Percentiles rank a stretch among this genome's conserved stretches.
These are phyloP conservation scores for Myopa tessellatipennis DNA, from an alignment of 2,888 invertebrate species.

Conservation along the genomic window DNA sequence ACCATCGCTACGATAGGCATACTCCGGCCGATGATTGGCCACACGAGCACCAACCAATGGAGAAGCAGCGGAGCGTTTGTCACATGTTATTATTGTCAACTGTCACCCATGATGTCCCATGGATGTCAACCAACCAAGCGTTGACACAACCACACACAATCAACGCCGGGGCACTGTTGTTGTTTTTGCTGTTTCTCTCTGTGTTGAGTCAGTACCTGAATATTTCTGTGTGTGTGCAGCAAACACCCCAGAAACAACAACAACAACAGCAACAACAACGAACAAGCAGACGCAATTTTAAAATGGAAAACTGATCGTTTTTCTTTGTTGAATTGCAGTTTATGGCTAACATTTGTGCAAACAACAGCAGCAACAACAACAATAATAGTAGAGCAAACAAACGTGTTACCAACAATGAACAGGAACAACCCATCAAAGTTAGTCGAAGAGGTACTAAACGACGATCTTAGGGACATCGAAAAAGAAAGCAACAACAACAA, in stretches of 20 bases:
- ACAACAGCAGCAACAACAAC: slow-evolving; percentile 4
- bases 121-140: slow-evolving; percentile 28
- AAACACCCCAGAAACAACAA: neutral
- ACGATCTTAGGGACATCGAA: neutral
- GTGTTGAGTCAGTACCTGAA: neutral
- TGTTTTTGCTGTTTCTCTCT: no score
- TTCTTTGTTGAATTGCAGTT: slow-evolving; percentile 18
- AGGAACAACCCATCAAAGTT: slow-evolving; percentile 48
- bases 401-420: slow-evolving; percentile 42
- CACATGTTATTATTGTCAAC: slow-evolving; percentile 12
- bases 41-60: slow-evolving; percentile 5
- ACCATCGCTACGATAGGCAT: neutral
- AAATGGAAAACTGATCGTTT: slow-evolving; percentile 18
- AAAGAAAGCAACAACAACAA: neutral
- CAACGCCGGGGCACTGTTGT: no score
- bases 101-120: slow-evolving; percentile 31
- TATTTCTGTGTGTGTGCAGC: neutral
- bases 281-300: neutral
- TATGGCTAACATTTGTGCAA: neutral
- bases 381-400: neutral
- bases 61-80: neutral
- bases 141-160: neutral
- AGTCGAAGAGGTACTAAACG: slow-evolving; percentile 28
- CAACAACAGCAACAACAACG: neutral
- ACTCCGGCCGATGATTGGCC: slow-evolving; percentile 5